Evolutionary conservation across 2,888 invertebrate genomes (phyloP).

Genomic region (Coleophora flavipennella): DNA sequence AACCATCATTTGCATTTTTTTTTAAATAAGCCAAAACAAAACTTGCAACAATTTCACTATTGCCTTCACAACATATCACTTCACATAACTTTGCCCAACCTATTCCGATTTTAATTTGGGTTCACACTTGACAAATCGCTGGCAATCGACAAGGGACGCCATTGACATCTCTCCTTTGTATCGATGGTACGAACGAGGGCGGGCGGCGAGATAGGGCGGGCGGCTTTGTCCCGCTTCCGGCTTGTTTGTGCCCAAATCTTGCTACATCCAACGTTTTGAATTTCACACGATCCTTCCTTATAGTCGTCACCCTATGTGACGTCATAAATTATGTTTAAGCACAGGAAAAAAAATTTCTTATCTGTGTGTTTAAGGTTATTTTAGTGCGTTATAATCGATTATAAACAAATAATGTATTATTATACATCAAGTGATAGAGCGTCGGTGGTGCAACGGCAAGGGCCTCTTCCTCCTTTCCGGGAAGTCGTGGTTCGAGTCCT

Average conservation of each 20-base stretch:
- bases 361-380: no score
- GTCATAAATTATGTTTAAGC: not conserved
- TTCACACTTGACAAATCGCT: conserved; percentile 7
- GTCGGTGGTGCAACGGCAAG: no score
- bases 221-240: not conserved
- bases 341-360: not conserved
- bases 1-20: no score
- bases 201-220: not conserved
- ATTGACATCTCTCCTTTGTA: no score
- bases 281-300: conserved; percentile 10
- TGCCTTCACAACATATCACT: conserved; percentile 13
- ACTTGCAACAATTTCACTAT: no score
- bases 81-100: conserved; percentile 4
- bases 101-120: conserved; percentile 4
- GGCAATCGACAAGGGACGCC: not conserved
- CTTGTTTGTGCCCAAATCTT: conserved; percentile 6
- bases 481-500: no score
- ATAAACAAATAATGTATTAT: no score
- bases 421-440: no score
- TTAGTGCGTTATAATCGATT: no score
- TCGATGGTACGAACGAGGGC: not conserved
- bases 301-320: not conserved
- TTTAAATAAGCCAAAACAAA: no score
- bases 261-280: conserved; percentile 10
- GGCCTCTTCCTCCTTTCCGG: no score